Conservation (phyloP, 2,888 invertebrate species). For the Harpalus rubripes region DNA sequence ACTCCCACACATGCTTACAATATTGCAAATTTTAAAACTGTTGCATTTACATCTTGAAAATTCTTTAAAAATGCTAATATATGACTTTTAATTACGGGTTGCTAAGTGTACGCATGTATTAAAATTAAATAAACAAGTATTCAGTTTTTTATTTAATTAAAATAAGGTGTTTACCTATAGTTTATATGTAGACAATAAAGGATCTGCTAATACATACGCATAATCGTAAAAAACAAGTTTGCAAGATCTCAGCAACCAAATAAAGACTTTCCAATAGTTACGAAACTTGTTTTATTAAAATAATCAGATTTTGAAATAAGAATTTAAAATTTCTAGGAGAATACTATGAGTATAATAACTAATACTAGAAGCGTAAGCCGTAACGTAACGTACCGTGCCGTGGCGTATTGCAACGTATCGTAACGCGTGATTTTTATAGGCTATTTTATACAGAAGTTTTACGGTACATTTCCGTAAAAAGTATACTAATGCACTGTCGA, state of each 20-base stretch:
- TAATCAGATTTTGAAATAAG: not conserved
- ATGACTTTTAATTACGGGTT: not conserved
- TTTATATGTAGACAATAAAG: not conserved
- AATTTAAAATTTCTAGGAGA: not conserved
- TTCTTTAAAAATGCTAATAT: not conserved
- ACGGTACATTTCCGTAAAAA: too few relatives aligned
- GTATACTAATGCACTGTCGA: too few relatives aligned
- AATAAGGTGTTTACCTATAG: not conserved
- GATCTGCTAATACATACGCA: not conserved
- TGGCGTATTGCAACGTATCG: too few relatives aligned
- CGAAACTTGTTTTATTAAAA: slow-evolving; percentile 1
- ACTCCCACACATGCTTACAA: not conserved
- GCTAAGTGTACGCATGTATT: not conserved
- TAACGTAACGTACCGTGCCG: too few relatives aligned
- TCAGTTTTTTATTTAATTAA: not conserved
- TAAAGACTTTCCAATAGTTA: not conserved
- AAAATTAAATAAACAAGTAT: not conserved
- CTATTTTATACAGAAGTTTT: too few relatives aligned
- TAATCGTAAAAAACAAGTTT: not conserved
- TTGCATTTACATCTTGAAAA: not conserved
- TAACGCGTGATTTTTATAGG: too few relatives aligned
- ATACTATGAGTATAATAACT: not conserved
- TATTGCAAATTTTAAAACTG: not conserved
- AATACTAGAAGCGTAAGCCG: too few relatives aligned
- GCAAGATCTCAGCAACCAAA: not conserved